A percentile compares a stretch with the other conserved stretches of the same genome.
Evolutionary conservation across 2,888 invertebrate genomes (phyloP).

Genomic region (Ditylenchus weischeri): DNA sequence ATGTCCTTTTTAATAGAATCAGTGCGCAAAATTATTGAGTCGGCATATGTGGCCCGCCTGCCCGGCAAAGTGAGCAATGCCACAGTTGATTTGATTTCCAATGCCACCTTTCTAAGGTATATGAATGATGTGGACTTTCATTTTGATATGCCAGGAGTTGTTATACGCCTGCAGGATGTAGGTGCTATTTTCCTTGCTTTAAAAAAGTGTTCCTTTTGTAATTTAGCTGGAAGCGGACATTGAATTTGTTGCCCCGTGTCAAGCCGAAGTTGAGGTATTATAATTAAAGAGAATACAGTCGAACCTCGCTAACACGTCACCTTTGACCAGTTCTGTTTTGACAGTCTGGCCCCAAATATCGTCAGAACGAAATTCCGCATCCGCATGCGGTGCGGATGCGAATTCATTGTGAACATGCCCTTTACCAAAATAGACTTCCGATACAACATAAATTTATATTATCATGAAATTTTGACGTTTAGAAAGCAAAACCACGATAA

Average conservation of each 20-base stretch:
- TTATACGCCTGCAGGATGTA: conserved; percentile 39
- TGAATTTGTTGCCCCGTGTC: conserved; percentile 58
- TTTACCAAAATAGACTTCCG: too few species aligned
- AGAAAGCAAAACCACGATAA: too few species aligned
- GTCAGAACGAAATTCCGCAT: too few species aligned
- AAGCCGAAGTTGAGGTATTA: conserved; percentile 48
- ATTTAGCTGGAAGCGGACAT: conserved; percentile 57
- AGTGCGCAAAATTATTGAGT: conserved; percentile 42
- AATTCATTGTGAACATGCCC: too few species aligned
- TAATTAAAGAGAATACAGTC: too few species aligned
- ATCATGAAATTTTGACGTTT: too few species aligned
- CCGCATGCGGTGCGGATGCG: too few species aligned
- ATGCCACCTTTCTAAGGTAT: conserved; percentile 53
- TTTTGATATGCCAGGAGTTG: conserved; percentile 41
- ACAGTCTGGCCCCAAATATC: too few species aligned
- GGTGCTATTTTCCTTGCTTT: conserved; percentile 1
- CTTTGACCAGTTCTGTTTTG: too few species aligned
- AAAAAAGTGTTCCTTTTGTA: background rate
- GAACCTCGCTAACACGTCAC: too few species aligned
- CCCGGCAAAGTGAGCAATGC: conserved; percentile 47
- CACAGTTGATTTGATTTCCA: conserved; percentile 54
- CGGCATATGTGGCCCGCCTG: conserved; percentile 37
- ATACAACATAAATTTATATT: too few species aligned
- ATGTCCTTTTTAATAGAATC: too few species aligned
- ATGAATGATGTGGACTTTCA: conserved; percentile 38